Evolutionary conservation across 2,113 vertebrate genomes (phyloP), one percentile per base, ranked within the genome.

Genomic region (Laticauda colubrina): DNA sequence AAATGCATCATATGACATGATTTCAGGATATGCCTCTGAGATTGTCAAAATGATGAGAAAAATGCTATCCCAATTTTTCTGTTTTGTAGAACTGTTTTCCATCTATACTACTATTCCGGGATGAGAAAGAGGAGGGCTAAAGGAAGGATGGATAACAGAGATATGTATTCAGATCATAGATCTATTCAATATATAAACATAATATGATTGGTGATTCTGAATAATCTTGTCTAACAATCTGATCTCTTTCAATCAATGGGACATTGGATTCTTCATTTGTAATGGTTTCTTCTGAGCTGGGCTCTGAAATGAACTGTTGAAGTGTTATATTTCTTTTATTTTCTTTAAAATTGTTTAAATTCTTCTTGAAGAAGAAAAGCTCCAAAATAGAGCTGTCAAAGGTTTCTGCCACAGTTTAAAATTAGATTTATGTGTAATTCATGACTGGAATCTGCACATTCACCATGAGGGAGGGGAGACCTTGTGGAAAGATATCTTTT

Each of bases 1-100:
- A 90, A 56, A 43, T 23, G 24, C 87, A 92, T 88, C 96, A 88
- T 94, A 96, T 88, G 93, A 88, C 43, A 59, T 53, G 90, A 90
- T 94, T 93, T 95, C 89, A 95, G 0, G 0, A 94, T 85, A 39
- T 88, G 57, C 23, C 20, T 20, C 45, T 69, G 45, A 59, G 29
- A 53, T 24, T 87, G 48, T 91, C 12, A 53, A 61, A 85, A 59
- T 39, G 21, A 81, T 85, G 9, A 89, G 24, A 81, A 18, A 55
- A 85, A 55, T 85, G 18, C 53, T 81, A 26, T 56, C 39, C 94
- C 12, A 55, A 51, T 81, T 0, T 81, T 39, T 75, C 15, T 8
- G 69, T 75, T 81, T 81, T 43, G 34, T 81, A 81, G 34, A 39
- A 21, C 75, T 81, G 7, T 43, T 21, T 43, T 43, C 34, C 34